Conservation (phyloP, 92 coral and sea anemone species). For the Zoanthus sansibaricus region DNA sequence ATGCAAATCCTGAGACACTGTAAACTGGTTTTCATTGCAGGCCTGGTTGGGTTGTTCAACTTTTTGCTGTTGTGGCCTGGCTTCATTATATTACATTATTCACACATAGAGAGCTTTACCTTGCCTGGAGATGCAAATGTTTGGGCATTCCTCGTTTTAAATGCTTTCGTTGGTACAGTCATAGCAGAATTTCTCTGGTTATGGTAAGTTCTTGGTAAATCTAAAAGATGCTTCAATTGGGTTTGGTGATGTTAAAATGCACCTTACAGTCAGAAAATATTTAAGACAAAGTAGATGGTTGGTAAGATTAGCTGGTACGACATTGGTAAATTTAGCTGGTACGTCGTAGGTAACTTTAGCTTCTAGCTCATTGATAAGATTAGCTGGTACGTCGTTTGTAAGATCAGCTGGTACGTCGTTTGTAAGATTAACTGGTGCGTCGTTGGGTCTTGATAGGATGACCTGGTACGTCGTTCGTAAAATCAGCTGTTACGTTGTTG, state of each 20-base stretch:
- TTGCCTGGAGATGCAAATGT: slow-evolving; percentile 64
- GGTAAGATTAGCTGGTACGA: no score
- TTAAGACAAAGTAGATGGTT: background rate
- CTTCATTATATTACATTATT: slow-evolving; percentile 78
- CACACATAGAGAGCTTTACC: slow-evolving; percentile 70
- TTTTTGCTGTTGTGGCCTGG: slow-evolving; percentile 92
- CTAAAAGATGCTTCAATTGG: background rate
- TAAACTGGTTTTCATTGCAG: slow-evolving; percentile 46
- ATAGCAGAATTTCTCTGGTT: slow-evolving; percentile 92
- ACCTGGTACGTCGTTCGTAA: no score
- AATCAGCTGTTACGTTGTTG: no score
- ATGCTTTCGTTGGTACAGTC: slow-evolving; percentile 93
- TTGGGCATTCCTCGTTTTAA: slow-evolving; percentile 85
- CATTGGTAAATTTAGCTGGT: no score
- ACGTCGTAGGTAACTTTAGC: no score
- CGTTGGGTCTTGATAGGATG: no score
- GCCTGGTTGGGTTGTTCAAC: slow-evolving; percentile 90
- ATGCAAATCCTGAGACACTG: background rate
- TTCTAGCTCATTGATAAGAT: no score
- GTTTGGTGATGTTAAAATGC: background rate
- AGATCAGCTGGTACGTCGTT: no score
- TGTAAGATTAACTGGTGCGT: no score
- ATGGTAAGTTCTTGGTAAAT: slow-evolving; percentile 67
- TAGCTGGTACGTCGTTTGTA: no score
- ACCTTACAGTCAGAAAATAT: background rate